These are phyloP conservation scores for Girardinichthys multiradiatus DNA, from an alignment of 2,113 vertebrate genomes.

Conservation along the genomic window DNA sequence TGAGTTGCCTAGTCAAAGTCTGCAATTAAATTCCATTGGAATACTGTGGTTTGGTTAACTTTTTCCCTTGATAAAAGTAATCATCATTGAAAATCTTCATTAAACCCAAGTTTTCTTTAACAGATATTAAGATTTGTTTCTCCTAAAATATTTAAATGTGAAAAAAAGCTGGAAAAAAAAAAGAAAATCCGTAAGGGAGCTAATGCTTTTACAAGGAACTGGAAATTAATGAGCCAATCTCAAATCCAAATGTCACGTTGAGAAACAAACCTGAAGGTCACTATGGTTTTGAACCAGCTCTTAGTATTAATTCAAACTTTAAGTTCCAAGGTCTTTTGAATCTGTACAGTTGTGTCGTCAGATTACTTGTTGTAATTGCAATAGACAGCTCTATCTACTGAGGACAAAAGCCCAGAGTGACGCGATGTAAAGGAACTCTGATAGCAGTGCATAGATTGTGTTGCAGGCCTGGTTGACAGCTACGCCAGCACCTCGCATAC, in stretches of 20 bases:
- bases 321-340: not conserved
- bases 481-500: conserved; percentile 67
- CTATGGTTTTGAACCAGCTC: not conserved
- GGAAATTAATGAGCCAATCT: not conserved
- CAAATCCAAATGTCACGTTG: not conserved
- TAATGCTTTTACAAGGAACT: too few relatives aligned
- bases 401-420: conserved; percentile 76
- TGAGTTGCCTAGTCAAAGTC: too few relatives aligned
- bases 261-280: too few relatives aligned
- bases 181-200: too few relatives aligned
- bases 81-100: too few relatives aligned
- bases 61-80: too few relatives aligned
- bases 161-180: too few relatives aligned
- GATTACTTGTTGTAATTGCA: conserved; percentile 83
- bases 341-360: not conserved
- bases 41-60: too few relatives aligned
- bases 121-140: too few relatives aligned
- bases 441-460: not conserved
- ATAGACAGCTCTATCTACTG: conserved; percentile 86
- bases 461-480: conserved; percentile 77
- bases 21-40: too few relatives aligned
- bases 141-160: too few relatives aligned
- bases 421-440: conserved; percentile 18
- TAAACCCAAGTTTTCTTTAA: too few relatives aligned
- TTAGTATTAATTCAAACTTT: not conserved